phyloP scores from a whole-genome alignment of 2,797 vertebrate genomes.

The Tragopan temminckii region DNA sequence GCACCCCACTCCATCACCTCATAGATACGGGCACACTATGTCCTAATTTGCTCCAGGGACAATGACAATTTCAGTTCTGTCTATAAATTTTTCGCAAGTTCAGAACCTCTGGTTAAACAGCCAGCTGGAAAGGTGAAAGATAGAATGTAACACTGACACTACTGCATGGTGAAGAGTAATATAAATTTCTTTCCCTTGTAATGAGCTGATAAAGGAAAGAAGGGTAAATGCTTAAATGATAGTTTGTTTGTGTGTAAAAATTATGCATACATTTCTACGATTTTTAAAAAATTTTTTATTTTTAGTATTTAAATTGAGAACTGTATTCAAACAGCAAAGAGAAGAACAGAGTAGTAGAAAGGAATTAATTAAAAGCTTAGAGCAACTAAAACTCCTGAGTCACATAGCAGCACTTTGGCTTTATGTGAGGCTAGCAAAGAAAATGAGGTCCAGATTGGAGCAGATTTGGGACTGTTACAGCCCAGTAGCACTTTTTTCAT shows the following conservation, averaged over 20 bases:
- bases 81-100: background rate
- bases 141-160: background rate
- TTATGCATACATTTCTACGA: background rate
- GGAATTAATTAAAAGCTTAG: background rate
- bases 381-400: background rate
- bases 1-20: accelerated
- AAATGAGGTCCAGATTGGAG: background rate
- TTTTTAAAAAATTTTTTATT: background rate
- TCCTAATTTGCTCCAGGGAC: background rate
- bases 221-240: background rate
- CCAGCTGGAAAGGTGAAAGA: background rate
- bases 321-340: background rate
- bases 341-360: no score
- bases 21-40: background rate
- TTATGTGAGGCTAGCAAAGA: background rate
- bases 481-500: background rate
- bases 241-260: background rate
- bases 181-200: background rate
- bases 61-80: background rate
- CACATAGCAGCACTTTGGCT: accelerated
- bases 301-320: background rate
- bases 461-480: background rate
- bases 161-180: background rate
- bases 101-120: background rate
- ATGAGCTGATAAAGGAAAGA: background rate